Conservation (phyloP, 2,888 invertebrate genomes). For the Hermaeophaga mercurialis region DNA sequence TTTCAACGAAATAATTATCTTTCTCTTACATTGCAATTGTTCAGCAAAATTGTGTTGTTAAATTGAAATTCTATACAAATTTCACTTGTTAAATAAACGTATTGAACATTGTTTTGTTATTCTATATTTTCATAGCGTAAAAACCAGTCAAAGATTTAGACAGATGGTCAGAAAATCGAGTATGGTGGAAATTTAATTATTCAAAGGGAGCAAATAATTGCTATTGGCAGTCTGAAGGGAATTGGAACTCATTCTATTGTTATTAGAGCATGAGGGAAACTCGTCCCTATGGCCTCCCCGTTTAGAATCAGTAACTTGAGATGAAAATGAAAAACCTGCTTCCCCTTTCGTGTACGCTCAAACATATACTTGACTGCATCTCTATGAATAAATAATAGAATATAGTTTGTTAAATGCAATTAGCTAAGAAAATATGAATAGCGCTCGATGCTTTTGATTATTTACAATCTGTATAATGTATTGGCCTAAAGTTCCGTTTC, state of each 20-base stretch:
- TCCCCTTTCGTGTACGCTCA: slow-evolving; percentile 48
- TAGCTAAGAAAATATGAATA: slow-evolving; percentile 36
- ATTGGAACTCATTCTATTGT: slow-evolving; percentile 42
- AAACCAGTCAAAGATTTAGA: slow-evolving; percentile 43
- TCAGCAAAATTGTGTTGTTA: no score
- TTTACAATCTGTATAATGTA: no score
- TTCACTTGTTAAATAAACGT: no score
- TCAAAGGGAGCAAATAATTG: slow-evolving; percentile 61
- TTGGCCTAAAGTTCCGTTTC: no score
- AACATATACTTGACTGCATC: slow-evolving; percentile 52
- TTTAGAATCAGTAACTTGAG: slow-evolving; percentile 37
- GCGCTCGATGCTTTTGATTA: no score
- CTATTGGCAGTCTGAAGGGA: slow-evolving; percentile 52
- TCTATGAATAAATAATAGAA: slow-evolving; percentile 54
- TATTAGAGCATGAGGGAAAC: slow-evolving; percentile 35
- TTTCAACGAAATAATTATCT: no score
- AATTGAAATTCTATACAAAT: no score
- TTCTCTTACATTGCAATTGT: no score
- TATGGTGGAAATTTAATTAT: slow-evolving; percentile 58
- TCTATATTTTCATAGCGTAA: slow-evolving; percentile 46
- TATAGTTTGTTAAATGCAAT: slow-evolving; percentile 38
- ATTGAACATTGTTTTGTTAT: slow-evolving; percentile 48
- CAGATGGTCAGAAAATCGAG: slow-evolving; percentile 58
- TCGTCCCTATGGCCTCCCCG: slow-evolving; percentile 36
- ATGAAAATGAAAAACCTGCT: slow-evolving; percentile 42